Evolutionary conservation across 2,888 invertebrate species (phyloP).

Genomic region (Lasius platythorax): DNA sequence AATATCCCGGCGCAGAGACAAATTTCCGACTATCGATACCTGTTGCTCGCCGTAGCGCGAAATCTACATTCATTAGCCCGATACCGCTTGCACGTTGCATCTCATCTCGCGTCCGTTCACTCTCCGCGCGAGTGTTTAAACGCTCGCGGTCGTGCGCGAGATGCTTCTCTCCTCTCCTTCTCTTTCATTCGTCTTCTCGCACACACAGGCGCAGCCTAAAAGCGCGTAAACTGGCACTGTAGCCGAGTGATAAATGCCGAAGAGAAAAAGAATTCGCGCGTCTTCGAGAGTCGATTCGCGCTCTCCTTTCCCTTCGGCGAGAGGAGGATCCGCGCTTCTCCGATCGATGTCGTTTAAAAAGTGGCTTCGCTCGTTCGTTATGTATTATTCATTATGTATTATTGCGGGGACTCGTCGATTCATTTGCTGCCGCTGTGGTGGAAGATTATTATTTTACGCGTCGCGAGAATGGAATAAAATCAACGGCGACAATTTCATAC

Average conservation of each 20-base stretch:
- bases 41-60: constrained; percentile 69
- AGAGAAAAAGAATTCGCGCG: constrained; percentile 70
- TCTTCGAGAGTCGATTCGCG: constrained; percentile 20
- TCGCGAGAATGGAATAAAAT: constrained; percentile 14
- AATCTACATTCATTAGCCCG: constrained; percentile 76
- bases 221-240: constrained; percentile 77
- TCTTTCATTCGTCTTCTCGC: constrained; percentile 69
- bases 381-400: constrained; percentile 51
- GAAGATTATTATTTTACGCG: constrained; percentile 40
- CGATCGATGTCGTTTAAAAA: constrained; percentile 38
- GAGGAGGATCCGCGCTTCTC: not conserved
- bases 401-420: constrained; percentile 41
- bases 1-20: constrained; percentile 69
- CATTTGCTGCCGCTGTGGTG: constrained; percentile 16
- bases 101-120: constrained; percentile 33
- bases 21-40: constrained; percentile 73
- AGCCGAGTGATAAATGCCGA: constrained; percentile 76
- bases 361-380: constrained; percentile 30
- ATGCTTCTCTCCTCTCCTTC: constrained; percentile 40
- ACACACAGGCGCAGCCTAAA: constrained; percentile 65
- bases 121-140: constrained; percentile 58
- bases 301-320: constrained; percentile 8
- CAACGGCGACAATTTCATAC: not conserved
- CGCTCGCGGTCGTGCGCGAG: constrained; percentile 56
- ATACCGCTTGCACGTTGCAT: constrained; percentile 59